Percentiles rank a stretch among this genome's conserved stretches.
phyloP scores from a whole-genome alignment of 2,797 vertebrate species.

The Streptopelia turtur region DNA sequence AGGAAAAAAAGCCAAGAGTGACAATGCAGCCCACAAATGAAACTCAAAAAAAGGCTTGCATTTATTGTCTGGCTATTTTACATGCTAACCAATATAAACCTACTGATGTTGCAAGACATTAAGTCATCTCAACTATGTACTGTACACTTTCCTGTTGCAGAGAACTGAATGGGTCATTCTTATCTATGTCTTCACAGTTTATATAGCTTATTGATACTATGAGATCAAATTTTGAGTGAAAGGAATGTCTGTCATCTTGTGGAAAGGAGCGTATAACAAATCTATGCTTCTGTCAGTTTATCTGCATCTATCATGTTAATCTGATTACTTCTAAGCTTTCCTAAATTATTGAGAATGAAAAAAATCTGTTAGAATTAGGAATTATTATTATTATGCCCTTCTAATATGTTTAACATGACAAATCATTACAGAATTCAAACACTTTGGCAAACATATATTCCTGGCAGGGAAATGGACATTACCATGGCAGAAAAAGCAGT shows the following conservation, averaged over 20 bases:
- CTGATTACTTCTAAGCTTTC: constrained; percentile 1
- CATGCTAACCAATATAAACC: neutral
- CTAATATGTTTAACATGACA: constrained; percentile 43
- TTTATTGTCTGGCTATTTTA: neutral
- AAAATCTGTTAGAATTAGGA: constrained; percentile 7
- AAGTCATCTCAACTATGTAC: neutral
- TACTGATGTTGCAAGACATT: neutral
- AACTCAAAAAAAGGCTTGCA: neutral
- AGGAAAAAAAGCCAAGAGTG: neutral
- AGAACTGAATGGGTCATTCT: constrained; percentile 43
- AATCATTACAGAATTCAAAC: constrained; percentile 39
- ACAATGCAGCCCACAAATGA: neutral
- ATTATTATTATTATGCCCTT: neutral
- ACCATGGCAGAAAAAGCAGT: constrained; percentile 20
- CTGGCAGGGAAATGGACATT: constrained; percentile 12
- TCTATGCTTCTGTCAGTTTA: neutral
- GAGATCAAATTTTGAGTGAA: neutral
- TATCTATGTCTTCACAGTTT: constrained; percentile 42
- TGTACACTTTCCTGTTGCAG: neutral
- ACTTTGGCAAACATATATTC: neutral
- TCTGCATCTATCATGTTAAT: neutral
- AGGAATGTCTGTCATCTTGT: neutral
- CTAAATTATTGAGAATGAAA: neutral
- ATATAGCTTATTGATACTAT: neutral
- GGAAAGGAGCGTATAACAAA: neutral